Conservation (phyloP, 1,140 invertebrate genomes). For the Metaphire vulgaris region DNA sequence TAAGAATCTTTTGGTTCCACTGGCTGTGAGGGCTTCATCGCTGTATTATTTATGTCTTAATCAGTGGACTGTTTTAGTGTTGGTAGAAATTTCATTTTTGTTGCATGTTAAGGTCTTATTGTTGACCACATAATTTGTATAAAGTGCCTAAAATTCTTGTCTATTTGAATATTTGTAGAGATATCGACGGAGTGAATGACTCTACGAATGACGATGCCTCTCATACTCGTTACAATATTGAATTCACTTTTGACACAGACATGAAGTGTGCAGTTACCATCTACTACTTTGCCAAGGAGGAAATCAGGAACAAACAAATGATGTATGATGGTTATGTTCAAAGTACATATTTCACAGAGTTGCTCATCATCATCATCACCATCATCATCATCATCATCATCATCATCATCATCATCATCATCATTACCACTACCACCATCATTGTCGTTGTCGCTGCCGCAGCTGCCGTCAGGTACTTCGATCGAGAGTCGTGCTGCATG, state of each 20-base stretch:
- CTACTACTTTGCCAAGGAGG: conserved; percentile 90
- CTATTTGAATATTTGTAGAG: too few relatives aligned
- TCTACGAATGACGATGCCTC: neutral
- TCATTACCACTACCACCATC: neutral
- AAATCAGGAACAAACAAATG: conserved; percentile 61
- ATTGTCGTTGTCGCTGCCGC: neutral
- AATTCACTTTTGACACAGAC: conserved; percentile 95
- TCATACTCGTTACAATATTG: conserved; percentile 71
- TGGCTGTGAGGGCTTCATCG: too few relatives aligned
- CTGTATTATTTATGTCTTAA: too few relatives aligned
- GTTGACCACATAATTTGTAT: too few relatives aligned
- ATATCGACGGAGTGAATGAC: too few relatives aligned
- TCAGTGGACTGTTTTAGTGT: too few relatives aligned
- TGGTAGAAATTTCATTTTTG: too few relatives aligned
- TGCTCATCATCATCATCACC: neutral
- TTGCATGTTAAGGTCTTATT: too few relatives aligned
- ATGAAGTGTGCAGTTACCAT: conserved; percentile 85
- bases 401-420: conserved; percentile 4
- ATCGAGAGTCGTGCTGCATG: too few relatives aligned
- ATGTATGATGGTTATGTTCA: conserved; percentile 47
- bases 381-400: neutral
- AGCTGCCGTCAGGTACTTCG: neutral
- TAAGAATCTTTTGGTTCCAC: too few relatives aligned
- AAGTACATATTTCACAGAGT: neutral
- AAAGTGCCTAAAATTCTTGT: too few relatives aligned